A percentile compares a stretch with the other conserved stretches of the same genome.
These are phyloP conservation scores for Typhlichthys eigenmanni DNA, from an alignment of 2,797 vertebrate species.

Conservation along the genomic window DNA sequence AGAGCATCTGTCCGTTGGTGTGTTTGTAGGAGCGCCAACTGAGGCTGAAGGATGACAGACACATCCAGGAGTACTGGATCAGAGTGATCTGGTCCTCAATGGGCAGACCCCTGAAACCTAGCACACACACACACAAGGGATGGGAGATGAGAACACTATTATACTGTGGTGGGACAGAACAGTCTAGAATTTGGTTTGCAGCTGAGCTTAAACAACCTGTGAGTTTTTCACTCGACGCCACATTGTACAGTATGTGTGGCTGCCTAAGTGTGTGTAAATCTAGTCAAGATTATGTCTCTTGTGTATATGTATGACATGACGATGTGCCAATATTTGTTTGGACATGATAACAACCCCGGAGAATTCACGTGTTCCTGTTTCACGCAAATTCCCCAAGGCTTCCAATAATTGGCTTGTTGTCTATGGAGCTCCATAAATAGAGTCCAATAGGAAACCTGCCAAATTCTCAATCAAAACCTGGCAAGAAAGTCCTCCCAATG, in stretches of 20 bases:
- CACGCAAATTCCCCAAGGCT: constrained; percentile 63
- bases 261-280: too few relatives aligned
- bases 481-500: constrained; percentile 59
- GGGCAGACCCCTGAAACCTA: constrained; percentile 96
- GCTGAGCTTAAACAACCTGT: too few relatives aligned
- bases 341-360: constrained; percentile 51
- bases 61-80: constrained; percentile 99
- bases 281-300: neutral
- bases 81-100: constrained; percentile 99
- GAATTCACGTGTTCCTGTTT: constrained; percentile 61
- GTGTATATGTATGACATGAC: neutral
- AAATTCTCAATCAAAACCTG: constrained; percentile 70
- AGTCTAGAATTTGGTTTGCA: too few relatives aligned
- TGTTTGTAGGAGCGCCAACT: constrained; percentile 99
- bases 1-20: constrained; percentile 97
- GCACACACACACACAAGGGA: constrained; percentile 21
- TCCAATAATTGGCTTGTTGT: constrained; percentile 63
- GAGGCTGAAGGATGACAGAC: constrained; percentile 97
- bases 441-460: constrained; percentile 55
- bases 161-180: too few relatives aligned
- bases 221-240: too few relatives aligned
- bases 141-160: neutral
- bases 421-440: constrained; percentile 66
- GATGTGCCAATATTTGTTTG: constrained; percentile 53
- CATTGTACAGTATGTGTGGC: too few relatives aligned